These are phyloP conservation scores for Catalaphyllia jardinei DNA, from an alignment of 64 coral and sea anemone genomes.

Conservation along the genomic window DNA sequence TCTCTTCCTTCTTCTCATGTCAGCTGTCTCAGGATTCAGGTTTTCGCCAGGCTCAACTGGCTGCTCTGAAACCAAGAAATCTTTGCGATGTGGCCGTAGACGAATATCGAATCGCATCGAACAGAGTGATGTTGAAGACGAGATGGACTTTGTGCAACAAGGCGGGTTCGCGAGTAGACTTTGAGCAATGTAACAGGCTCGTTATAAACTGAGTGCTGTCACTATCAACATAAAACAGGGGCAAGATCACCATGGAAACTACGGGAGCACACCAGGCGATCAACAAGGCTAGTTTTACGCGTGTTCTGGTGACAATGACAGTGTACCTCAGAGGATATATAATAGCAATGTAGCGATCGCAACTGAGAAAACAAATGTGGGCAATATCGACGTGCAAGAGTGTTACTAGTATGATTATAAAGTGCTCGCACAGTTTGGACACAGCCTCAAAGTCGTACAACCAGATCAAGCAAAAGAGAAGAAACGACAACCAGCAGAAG, in stretches of 20 bases:
- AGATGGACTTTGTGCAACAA: neutral
- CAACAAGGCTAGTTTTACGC: neutral
- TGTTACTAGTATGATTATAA: neutral
- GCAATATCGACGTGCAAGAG: neutral
- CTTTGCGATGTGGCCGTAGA: slow-evolving; percentile 50
- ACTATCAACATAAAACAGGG: neutral
- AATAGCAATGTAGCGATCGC: slow-evolving; percentile 58
- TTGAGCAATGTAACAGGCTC: neutral
- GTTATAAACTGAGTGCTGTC: neutral
- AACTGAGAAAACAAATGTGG: slow-evolving; percentile 32
- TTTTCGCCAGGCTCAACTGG: neutral
- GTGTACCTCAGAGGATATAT: slow-evolving; percentile 31
- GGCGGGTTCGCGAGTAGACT: neutral
- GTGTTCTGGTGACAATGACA: neutral
- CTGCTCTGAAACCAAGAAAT: slow-evolving; percentile 35
- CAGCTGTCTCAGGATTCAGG: neutral
- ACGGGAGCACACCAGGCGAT: neutral
- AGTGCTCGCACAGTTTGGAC: neutral
- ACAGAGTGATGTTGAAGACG: neutral
- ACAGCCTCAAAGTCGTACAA: neutral
- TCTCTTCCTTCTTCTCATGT: neutral
- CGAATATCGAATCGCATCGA: slow-evolving; percentile 14
- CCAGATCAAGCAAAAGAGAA: slow-evolving; percentile 16
- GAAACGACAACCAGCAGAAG: neutral
- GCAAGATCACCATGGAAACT: neutral